Evolutionary conservation across 2,888 invertebrate species (phyloP).

Genomic region (Tenthredo livida): DNA sequence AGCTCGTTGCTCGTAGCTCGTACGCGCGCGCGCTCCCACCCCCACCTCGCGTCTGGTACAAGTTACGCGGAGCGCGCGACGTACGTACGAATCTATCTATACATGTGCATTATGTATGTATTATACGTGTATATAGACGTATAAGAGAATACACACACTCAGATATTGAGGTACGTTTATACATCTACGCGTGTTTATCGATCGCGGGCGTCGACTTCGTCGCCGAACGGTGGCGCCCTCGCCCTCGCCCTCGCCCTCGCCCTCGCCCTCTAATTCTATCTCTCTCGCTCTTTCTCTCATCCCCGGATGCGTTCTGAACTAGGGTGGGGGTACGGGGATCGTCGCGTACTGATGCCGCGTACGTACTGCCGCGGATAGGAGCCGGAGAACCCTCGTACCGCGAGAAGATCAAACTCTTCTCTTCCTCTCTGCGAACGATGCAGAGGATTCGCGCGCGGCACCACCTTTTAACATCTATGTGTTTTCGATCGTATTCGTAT

Average conservation of each 20-base stretch:
- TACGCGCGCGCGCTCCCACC: slow-evolving; percentile 37
- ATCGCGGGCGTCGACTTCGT: slow-evolving; percentile 73
- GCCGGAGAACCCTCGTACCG: slow-evolving; percentile 55
- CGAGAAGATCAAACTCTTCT: slow-evolving; percentile 41
- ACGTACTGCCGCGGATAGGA: slow-evolving; percentile 57
- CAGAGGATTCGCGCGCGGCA: slow-evolving; percentile 42
- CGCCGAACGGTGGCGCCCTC: slow-evolving; percentile 75
- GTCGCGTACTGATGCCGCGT: slow-evolving; percentile 56
- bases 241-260: slow-evolving; percentile 67
- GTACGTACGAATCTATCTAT: slow-evolving; percentile 22
- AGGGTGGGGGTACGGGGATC: background rate
- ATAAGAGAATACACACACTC: background rate
- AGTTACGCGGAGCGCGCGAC: slow-evolving; percentile 62
- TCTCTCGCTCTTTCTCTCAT: slow-evolving; percentile 24
- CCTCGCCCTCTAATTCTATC: background rate
- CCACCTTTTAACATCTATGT: slow-evolving; percentile 49
- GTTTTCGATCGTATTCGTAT: background rate
- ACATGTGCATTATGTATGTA: background rate
- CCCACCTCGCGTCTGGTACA: slow-evolving; percentile 55
- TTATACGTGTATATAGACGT: background rate
- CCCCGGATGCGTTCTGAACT: slow-evolving; percentile 7
- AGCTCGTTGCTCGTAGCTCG: slow-evolving; percentile 9
- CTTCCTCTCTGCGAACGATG: background rate
- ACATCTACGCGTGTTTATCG: slow-evolving; percentile 71
- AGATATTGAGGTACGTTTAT: background rate